Evolutionary conservation across 1,140 invertebrate genomes (phyloP).

Genomic region (Periplaneta americana): DNA sequence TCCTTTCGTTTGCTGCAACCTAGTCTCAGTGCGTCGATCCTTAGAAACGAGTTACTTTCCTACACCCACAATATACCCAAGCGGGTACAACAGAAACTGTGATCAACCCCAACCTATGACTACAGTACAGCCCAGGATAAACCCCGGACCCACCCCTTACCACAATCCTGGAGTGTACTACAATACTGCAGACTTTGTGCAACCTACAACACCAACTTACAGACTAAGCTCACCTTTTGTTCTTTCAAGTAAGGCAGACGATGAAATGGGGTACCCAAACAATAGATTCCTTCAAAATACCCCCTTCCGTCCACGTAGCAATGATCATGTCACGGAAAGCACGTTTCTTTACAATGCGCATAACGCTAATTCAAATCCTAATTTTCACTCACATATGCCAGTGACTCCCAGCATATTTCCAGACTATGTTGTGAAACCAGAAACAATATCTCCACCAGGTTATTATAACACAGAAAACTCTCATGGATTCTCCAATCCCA

Average conservation of each 20-base stretch:
- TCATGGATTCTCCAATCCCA: neutral
- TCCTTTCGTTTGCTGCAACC: slow-evolving; percentile 3
- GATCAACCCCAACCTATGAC: too few relatives aligned
- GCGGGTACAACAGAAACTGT: neutral
- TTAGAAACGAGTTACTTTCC: neutral
- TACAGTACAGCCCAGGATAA: neutral
- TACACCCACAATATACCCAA: neutral
- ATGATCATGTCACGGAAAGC: neutral
- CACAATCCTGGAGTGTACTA: neutral
- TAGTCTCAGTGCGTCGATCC: neutral
- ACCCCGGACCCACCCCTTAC: neutral
- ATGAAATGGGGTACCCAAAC: neutral
- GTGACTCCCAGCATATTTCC: too few relatives aligned
- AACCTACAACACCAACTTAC: too few relatives aligned
- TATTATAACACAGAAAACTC: neutral
- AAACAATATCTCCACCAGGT: too few relatives aligned
- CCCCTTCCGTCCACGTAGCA: neutral
- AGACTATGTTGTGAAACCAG: neutral
- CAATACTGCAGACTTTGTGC: too few relatives aligned
- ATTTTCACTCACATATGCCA: neutral
- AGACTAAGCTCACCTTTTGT: too few relatives aligned
- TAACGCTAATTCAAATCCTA: neutral
- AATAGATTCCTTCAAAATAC: neutral
- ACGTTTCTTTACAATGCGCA: neutral
- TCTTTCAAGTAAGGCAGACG: neutral